phyloP scores from a whole-genome alignment of 2,113 vertebrate genomes.

The Hippocampus comes region DNA sequence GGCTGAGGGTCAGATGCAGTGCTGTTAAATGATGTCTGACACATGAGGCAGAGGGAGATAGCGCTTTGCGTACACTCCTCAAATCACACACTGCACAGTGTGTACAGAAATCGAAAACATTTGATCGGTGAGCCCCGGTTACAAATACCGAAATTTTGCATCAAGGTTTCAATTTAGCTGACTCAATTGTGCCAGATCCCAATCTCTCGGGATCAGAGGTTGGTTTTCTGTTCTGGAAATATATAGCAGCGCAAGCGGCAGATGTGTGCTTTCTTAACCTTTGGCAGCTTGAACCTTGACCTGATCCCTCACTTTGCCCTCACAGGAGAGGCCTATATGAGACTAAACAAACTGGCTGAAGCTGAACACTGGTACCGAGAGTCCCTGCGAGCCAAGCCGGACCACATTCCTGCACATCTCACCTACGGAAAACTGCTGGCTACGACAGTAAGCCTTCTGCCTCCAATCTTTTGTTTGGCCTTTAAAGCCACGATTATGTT shows the following conservation, averaged over 20 bases:
- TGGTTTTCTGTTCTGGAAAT: constrained; percentile 7
- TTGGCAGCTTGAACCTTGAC: constrained; percentile 46
- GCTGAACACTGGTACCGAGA: constrained; percentile 93
- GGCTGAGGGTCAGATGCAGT: constrained; percentile 32
- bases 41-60: constrained; percentile 18
- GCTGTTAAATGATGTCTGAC: constrained; percentile 58
- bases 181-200: background rate
- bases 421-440: constrained; percentile 94
- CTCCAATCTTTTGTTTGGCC: background rate
- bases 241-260: constrained; percentile 33
- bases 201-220: background rate
- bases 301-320: constrained; percentile 25
- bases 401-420: constrained; percentile 96
- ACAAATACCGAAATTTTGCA: background rate
- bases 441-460: constrained; percentile 77
- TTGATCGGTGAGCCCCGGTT: background rate
- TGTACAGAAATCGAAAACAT: background rate
- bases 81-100: background rate
- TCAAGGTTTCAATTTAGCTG: background rate
- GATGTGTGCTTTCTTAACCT: constrained; percentile 51
- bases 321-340: constrained; percentile 92
- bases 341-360: constrained; percentile 85
- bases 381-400: constrained; percentile 87
- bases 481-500: background rate
- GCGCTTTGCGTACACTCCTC: background rate